These are phyloP conservation scores for Bovichtus diacanthus DNA, from an alignment of 2,797 vertebrate species.

Conservation along the genomic window DNA sequence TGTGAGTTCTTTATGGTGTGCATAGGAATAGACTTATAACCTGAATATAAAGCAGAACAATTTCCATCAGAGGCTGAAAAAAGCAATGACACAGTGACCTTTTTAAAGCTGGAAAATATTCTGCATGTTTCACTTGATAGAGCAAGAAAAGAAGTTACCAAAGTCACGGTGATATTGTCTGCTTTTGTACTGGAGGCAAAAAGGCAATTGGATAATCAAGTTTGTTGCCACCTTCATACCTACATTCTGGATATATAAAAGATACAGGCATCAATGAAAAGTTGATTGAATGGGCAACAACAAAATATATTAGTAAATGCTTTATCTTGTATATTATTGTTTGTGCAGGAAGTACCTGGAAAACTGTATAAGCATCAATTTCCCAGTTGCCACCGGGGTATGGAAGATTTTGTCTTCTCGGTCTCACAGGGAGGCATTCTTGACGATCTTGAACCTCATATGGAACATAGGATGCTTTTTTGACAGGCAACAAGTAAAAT, in stretches of 20 bases:
- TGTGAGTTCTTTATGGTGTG: accelerated
- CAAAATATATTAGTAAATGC: accelerated
- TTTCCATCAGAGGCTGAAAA: accelerated
- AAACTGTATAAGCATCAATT: slow-evolving; percentile 50
- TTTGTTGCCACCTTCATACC: slow-evolving; percentile 82
- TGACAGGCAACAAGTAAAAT: slow-evolving; percentile 59
- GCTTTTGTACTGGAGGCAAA: slow-evolving; percentile 67
- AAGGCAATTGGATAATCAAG: slow-evolving; percentile 54
- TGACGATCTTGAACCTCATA: slow-evolving; percentile 27
- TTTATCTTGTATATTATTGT: too few relatives aligned
- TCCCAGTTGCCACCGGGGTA: not conserved
- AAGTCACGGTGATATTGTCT: slow-evolving; percentile 37
- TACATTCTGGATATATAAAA: slow-evolving; percentile 58
- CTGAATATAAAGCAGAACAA: slow-evolving; percentile 1
- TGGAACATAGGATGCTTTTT: slow-evolving; percentile 13
- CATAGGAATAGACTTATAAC: accelerated
- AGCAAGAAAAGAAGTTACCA: not conserved
- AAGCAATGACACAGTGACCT: not conserved
- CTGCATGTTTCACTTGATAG: not conserved
- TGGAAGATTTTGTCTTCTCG: slow-evolving; percentile 19
- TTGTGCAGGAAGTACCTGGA: slow-evolving; percentile 48
- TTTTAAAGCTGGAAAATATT: not conserved
- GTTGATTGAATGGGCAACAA: not conserved
- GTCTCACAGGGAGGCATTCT: slow-evolving; percentile 57
- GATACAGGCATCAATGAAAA: not conserved